Conservation (phyloP, 1,140 invertebrate species). For the Sitophilus oryzae region DNA sequence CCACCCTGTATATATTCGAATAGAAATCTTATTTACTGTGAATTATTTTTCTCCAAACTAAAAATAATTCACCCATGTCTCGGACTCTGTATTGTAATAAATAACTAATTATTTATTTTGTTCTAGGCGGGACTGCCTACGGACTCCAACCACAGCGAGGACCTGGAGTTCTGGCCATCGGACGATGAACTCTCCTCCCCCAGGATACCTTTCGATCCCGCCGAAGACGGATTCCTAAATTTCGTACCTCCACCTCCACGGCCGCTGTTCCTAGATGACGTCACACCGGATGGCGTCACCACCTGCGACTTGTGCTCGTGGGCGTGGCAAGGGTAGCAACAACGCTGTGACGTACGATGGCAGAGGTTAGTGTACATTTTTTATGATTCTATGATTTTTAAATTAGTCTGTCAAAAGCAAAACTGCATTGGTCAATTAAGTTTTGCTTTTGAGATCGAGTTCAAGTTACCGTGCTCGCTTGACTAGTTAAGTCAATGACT, state of each 20-base stretch:
- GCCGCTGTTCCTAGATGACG: constrained; percentile 56
- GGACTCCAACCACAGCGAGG: constrained; percentile 6
- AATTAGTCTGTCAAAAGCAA: too few species aligned
- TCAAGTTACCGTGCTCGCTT: too few species aligned
- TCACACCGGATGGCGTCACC: constrained; percentile 56
- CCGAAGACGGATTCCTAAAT: constrained; percentile 59
- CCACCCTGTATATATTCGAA: too few species aligned
- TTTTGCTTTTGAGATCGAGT: too few species aligned
- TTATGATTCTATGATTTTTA: too few species aligned
- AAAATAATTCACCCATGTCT: too few species aligned
- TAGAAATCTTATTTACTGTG: too few species aligned
- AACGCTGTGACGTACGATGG: constrained; percentile 8
- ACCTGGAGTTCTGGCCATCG: constrained; percentile 10
- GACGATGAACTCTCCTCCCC: constrained; percentile 41
- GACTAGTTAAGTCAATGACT: too few species aligned
- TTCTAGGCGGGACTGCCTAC: constrained; percentile 11
- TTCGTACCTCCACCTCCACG: constrained; percentile 63
- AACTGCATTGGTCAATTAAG: too few species aligned
- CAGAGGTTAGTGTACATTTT: constrained; percentile 17
- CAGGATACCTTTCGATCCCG: constrained; percentile 52
- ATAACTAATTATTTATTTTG: too few species aligned
- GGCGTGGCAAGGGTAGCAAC: constrained; percentile 46
- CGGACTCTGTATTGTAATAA: too few species aligned
- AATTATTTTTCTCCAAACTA: too few species aligned
- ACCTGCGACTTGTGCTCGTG: constrained; percentile 67